phyloP scores from a whole-genome alignment of 2,888 invertebrate species.

The Melieria crassipennis region DNA sequence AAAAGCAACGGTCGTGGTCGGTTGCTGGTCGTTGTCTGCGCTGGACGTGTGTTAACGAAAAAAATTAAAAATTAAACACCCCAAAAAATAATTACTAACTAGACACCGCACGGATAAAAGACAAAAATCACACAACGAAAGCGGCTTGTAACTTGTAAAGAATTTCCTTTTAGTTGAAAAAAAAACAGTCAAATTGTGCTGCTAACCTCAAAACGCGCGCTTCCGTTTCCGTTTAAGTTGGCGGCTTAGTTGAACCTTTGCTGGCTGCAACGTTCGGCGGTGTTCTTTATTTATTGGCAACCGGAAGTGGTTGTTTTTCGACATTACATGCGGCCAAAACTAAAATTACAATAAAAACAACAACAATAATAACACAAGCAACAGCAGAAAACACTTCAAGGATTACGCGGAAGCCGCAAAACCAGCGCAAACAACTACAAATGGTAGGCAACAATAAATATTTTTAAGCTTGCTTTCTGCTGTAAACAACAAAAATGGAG shows the following conservation, averaged over 20 bases:
- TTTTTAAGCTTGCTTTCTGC: neutral
- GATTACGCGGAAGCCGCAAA: slow-evolving; percentile 14
- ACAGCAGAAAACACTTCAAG: slow-evolving; percentile 8
- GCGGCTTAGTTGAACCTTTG: neutral
- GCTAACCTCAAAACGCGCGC: slow-evolving; percentile 10
- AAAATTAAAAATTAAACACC: neutral
- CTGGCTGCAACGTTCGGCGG: too few relatives aligned
- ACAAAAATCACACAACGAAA: too few relatives aligned
- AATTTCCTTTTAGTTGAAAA: neutral
- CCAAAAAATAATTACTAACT: neutral
- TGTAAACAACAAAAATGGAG: too few relatives aligned
- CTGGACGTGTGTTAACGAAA: neutral
- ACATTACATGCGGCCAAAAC: neutral
- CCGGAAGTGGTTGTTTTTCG: slow-evolving; percentile 14
- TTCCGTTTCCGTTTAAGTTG: slow-evolving; percentile 40
- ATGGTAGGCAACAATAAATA: slow-evolving; percentile 22
- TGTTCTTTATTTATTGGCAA: neutral
- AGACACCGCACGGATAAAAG: neutral
- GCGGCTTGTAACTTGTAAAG: neutral
- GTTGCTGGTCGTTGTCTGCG: neutral
- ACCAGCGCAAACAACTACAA: slow-evolving; percentile 13
- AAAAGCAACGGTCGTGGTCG: slow-evolving; percentile 59
- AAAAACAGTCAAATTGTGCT: neutral
- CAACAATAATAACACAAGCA: slow-evolving; percentile 6
- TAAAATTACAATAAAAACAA: slow-evolving; percentile 8